Evolutionary conservation across 2,888 invertebrate species (phyloP), one percentile per base, ranked within the genome.

Genomic region (Trichopoda pennipes): DNA sequence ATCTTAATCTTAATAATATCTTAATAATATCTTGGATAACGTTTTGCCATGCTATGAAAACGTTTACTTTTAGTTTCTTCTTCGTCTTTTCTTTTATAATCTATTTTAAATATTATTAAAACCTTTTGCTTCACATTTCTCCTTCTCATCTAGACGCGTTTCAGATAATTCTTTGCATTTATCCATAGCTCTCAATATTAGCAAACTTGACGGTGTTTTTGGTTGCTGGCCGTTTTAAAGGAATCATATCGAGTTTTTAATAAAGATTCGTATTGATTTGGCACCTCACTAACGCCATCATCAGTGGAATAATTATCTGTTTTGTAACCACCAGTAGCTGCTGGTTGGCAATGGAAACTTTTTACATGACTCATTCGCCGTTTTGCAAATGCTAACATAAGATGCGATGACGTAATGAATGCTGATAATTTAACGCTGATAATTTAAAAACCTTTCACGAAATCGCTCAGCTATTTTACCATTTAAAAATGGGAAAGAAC

Each of bases 321-420:
- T 21, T 69, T 72, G 17, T 66, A 32, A 93, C 77, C 93, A 91
- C 90, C 92, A 89, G 64, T 84, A 35, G 60, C 17, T 10, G 76
- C 81, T 9, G 38, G 17, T 38, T 66, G 49, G 28, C 21, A 53
- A 32, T 32, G 77, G 9, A 42, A 23, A 56, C 51, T 9, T 63
- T 69, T 70, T 38, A 72, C 8, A 55, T 56, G 63, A 16, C 75
- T 47, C 64, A 90, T 87, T 7, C 89, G 88, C 4, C 90, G 87
- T 82, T 91, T 91, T 1, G 88, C 90, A 87, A 91, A 91, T 21
- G 90, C 90, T 19, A 91, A 91, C 91, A 91, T 90, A 63, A 91
- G 86, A 86, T 91, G 90, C 6, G 91, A 82, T 12, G 90, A 90
- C 3, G 90, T 90, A 81, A 90, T 90, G 79, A 90, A 0, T 91